Evolutionary conservation across 2,888 invertebrate genomes (phyloP).

Genomic region (Hirtodrosophila alboralis): DNA sequence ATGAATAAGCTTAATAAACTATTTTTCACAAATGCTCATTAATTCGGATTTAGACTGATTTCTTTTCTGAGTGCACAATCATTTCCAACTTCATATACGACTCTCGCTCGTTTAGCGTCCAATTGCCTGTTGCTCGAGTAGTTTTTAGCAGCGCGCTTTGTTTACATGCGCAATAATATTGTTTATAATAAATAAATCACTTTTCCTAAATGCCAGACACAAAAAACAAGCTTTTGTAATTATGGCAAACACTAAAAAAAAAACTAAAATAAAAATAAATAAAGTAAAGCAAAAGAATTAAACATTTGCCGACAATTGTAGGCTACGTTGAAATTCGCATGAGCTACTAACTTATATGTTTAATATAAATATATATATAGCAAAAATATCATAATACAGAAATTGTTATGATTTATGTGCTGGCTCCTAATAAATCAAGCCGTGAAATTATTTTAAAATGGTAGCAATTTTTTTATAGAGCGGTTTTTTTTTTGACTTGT

Average conservation of each 20-base stretch:
- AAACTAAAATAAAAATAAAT: conserved; percentile 2
- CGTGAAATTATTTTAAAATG: conserved; percentile 18
- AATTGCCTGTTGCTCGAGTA: conserved; percentile 26
- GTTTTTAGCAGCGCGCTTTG: conserved; percentile 46
- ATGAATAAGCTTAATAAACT: too few species aligned
- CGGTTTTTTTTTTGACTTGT: conserved; percentile 13
- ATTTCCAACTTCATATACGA: neutral
- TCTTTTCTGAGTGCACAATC: too few species aligned
- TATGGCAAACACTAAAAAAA: conserved; percentile 27
- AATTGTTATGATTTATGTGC: conserved; percentile 57
- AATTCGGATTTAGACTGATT: too few species aligned
- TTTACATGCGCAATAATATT: conserved; percentile 58
- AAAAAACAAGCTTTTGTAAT: conserved; percentile 56
- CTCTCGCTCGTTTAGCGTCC: conserved; percentile 18
- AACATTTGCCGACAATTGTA: conserved; percentile 25
- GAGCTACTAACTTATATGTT: conserved; percentile 15
- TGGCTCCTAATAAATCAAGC: conserved; percentile 45
- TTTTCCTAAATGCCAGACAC: conserved; percentile 45
- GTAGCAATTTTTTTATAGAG: conserved; percentile 19
- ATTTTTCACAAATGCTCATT: too few species aligned
- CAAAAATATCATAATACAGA: conserved; percentile 6
- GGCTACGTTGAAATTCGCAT: conserved; percentile 41
- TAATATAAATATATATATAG: conserved; percentile 4
- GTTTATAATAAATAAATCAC: conserved; percentile 70
- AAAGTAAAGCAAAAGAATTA: conserved; percentile 17